These are phyloP conservation scores for Eurois occulta DNA, from an alignment of 2,888 invertebrate genomes.

Conservation along the genomic window DNA sequence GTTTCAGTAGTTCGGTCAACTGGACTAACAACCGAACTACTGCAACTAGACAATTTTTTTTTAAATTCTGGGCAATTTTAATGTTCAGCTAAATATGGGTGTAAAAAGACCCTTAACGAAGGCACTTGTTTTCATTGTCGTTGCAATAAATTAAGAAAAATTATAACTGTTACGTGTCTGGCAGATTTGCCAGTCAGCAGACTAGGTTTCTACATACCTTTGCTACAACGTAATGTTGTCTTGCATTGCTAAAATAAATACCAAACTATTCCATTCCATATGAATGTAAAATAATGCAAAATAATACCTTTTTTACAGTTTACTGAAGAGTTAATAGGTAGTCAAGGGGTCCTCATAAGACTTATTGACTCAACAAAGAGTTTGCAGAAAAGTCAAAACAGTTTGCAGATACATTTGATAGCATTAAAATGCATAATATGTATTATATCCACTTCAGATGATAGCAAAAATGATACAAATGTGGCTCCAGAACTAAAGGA, in stretches of 20 bases:
- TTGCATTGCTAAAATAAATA: background rate
- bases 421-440: slow-evolving; percentile 81
- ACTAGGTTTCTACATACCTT: background rate
- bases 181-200: background rate
- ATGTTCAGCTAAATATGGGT: too few species aligned
- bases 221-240: background rate
- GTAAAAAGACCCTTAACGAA: too few species aligned
- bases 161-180: too few species aligned
- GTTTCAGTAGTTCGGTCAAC: too few species aligned
- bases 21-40: too few species aligned
- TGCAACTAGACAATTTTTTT: too few species aligned
- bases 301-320: slow-evolving; percentile 74
- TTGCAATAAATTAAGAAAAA: background rate
- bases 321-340: slow-evolving; percentile 81
- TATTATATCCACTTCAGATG: slow-evolving; percentile 76
- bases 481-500: slow-evolving; percentile 77
- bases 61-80: too few species aligned
- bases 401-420: slow-evolving; percentile 79
- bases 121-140: too few species aligned
- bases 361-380: slow-evolving; percentile 76
- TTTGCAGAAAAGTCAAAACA: slow-evolving; percentile 71
- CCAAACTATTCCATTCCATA: background rate
- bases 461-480: slow-evolving; percentile 69
- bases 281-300: background rate
- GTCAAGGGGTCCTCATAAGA: slow-evolving; percentile 79